A percentile compares a stretch with the other conserved stretches of the same genome.
Evolutionary conservation across 2,888 invertebrate genomes (phyloP).

Genomic region (Arrhopalites spinosus): DNA sequence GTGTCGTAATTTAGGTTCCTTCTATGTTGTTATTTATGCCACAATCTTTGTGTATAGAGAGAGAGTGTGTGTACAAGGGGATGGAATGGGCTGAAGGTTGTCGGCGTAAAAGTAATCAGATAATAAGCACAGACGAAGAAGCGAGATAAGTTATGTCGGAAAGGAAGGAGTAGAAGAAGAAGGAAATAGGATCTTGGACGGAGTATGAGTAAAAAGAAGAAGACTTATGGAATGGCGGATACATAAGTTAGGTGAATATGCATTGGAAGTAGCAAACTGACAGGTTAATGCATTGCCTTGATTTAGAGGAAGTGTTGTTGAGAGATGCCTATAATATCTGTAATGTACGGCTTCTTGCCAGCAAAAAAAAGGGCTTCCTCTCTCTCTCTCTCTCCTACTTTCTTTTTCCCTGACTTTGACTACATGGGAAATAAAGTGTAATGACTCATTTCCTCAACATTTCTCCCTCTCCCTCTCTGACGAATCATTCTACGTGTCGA

Average conservation of each 20-base stretch:
- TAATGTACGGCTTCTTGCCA: constrained; percentile 2
- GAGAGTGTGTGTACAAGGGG: not conserved
- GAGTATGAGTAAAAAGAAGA: too few relatives aligned
- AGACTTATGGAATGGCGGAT: not conserved
- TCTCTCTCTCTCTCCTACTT: not conserved
- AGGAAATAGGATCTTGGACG: not conserved
- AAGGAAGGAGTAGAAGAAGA: not conserved
- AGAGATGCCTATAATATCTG: constrained; percentile 15
- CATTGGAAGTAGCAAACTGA: not conserved
- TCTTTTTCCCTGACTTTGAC: not conserved
- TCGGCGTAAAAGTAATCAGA: constrained; percentile 1
- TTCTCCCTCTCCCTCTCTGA: not conserved
- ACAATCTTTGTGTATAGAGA: too few relatives aligned
- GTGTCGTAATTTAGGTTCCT: too few relatives aligned
- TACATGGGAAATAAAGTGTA: not conserved
- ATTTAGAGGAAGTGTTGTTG: constrained; percentile 16
- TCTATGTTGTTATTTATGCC: too few relatives aligned
- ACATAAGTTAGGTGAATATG: constrained; percentile 12
- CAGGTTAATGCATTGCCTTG: constrained; percentile 9
- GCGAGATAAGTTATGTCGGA: constrained; percentile 11
- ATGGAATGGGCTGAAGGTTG: not conserved
- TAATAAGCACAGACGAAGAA: constrained; percentile 2
- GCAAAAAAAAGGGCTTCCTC: too few relatives aligned
- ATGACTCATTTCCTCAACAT: constrained; percentile 6
- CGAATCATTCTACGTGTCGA: constrained; percentile 9